Conservation (phyloP, 2,113 vertebrate species). For the Periophthalmodon schlosseri region DNA sequence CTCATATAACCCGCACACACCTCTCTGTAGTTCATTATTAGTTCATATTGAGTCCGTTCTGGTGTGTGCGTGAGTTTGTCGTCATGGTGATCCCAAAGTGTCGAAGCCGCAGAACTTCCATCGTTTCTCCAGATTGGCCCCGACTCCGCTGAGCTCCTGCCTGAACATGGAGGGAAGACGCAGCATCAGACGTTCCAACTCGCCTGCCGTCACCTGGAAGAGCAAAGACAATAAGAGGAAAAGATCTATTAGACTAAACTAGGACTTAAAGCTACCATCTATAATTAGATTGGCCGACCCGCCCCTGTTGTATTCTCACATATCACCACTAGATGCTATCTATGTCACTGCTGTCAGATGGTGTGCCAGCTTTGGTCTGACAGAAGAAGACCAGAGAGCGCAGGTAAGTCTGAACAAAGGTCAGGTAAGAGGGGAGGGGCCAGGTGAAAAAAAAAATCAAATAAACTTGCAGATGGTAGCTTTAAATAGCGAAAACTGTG, state of each 20-base stretch:
- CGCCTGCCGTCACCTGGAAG: constrained; percentile 86
- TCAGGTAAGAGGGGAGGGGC: no score
- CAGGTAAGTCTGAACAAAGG: no score
- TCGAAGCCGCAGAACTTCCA: constrained; percentile 98
- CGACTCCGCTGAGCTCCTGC: constrained; percentile 95
- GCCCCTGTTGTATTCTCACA: no score
- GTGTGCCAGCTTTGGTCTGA: no score
- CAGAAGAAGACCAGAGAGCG: no score
- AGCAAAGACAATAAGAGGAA: not conserved
- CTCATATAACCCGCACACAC: not conserved
- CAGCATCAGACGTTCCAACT: constrained; percentile 90
- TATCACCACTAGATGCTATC: no score
- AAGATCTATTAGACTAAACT: not conserved
- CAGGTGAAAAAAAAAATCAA: no score
- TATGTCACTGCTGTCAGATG: no score
- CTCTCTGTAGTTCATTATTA: not conserved
- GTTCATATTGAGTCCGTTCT: not conserved
- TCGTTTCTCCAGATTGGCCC: constrained; percentile 93
- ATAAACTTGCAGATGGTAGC: no score
- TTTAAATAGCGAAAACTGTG: no score
- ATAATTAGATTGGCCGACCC: no score
- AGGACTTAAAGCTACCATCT: no score
- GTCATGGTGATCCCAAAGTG: constrained; percentile 87
- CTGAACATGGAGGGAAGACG: constrained; percentile 92
- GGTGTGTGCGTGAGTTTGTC: constrained; percentile 36